Evolutionary conservation across 2,888 invertebrate genomes (phyloP), one percentile per base, ranked within the genome.

Genomic region (Agrilus cyanescens): DNA sequence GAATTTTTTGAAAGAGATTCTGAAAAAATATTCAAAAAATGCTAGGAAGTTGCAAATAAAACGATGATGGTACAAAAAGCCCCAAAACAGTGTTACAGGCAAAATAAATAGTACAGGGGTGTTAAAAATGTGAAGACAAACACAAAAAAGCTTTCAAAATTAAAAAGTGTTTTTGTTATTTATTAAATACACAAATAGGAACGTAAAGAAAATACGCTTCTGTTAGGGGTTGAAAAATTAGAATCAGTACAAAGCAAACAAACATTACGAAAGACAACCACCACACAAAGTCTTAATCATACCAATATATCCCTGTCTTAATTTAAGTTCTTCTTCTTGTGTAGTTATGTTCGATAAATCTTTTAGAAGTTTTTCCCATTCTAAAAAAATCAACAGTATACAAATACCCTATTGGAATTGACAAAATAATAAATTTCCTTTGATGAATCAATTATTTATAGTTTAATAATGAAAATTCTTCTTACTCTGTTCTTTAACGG

Each of bases 401-500:
- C 8, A 36, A 36, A 7, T 5, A 16, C 2, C n/a, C n/a, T n/a
- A n/a, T n/a, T n/a, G n/a, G n/a, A n/a, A n/a, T n/a, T n/a, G n/a
- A n/a, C n/a, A n/a, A n/a, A n/a, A n/a, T n/a, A n/a, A n/a, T n/a
- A n/a, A n/a, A n/a, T n/a, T n/a, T n/a, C n/a, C n/a, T n/a, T n/a
- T n/a, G n/a, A n/a, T n/a, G n/a, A n/a, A n/a, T n/a, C n/a, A n/a
- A n/a, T 14, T 13, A 13, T 3, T 35, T 4, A 2, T 29, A 6
- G 3, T 25, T 20, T 38, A 29, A 13, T 37, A 5, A n/a, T n/a
- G n/a, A n/a, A n/a, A n/a, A n/a, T n/a, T n/a, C n/a, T 43, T 41
- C 61, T 59, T 56, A 68, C 68, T 53, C 45, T 53, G 47, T 46
- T 56, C 55, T 47, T 66, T 65, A 7, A 67, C 65, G 51, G 73